Conservation (phyloP, 2,888 invertebrate genomes). For the Chesias legatella region DNA sequence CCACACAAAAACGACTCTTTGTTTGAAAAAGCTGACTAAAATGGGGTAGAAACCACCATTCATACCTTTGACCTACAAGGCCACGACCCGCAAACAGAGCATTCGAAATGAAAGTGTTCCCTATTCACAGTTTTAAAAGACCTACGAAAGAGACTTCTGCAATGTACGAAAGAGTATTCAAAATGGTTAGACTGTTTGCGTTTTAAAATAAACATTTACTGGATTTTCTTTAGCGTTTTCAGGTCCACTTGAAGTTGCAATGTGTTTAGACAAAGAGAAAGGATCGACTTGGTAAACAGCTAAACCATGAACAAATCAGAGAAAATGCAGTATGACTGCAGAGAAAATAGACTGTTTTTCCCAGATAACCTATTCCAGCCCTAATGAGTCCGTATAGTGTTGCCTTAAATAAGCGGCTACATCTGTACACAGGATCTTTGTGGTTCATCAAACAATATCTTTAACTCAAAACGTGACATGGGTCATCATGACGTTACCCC, state of each 20-base stretch:
- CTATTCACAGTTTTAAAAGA: slow-evolving; percentile 56
- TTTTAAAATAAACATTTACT: slow-evolving; percentile 45
- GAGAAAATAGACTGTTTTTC: too few relatives aligned
- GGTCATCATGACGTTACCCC: too few relatives aligned
- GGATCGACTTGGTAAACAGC: too few relatives aligned
- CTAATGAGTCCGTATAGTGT: too few relatives aligned
- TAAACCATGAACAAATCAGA: too few relatives aligned
- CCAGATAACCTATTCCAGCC: too few relatives aligned
- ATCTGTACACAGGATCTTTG: too few relatives aligned
- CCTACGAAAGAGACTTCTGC: slow-evolving; percentile 44
- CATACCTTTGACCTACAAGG: slow-evolving; percentile 45
- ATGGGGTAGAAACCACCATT: slow-evolving; percentile 22
- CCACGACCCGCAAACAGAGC: slow-evolving; percentile 49
- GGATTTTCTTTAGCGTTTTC: slow-evolving; percentile 29
- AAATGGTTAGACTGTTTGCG: slow-evolving; percentile 30
- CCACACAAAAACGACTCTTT: slow-evolving; percentile 4
- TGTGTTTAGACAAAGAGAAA: too few relatives aligned
- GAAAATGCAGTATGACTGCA: too few relatives aligned
- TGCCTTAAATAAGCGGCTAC: too few relatives aligned
- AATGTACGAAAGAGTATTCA: slow-evolving; percentile 36
- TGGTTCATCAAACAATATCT: too few relatives aligned
- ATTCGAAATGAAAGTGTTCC: slow-evolving; percentile 48
- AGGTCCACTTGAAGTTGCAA: slow-evolving; percentile 19
- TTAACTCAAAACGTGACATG: too few relatives aligned
- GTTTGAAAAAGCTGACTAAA: slow-evolving; percentile 8